phyloP scores from a whole-genome alignment of 2,113 vertebrate genomes.

The Lipotes vexillifer region DNA sequence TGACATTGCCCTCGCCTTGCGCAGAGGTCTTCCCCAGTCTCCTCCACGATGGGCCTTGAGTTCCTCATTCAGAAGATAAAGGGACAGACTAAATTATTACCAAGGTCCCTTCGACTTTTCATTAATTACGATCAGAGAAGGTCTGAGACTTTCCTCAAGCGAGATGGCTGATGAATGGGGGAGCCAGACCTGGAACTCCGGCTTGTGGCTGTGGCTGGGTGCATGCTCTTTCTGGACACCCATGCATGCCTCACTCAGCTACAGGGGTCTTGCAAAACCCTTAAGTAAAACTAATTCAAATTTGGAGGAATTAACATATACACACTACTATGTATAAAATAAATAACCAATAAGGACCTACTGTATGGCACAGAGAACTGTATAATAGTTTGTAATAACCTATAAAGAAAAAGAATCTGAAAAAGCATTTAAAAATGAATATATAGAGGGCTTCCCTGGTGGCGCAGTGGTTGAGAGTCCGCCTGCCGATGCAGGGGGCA shows the following conservation, averaged over 20 bases:
- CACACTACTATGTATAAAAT: too few relatives aligned
- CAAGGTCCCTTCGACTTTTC: neutral
- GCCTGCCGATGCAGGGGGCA: too few relatives aligned
- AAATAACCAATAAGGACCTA: too few relatives aligned
- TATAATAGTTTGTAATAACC: too few relatives aligned
- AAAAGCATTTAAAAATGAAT: too few relatives aligned
- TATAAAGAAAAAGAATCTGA: too few relatives aligned
- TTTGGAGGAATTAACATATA: too few relatives aligned
- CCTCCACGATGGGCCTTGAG: neutral
- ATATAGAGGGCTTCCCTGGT: too few relatives aligned
- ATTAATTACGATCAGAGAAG: neutral
- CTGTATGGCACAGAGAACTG: too few relatives aligned
- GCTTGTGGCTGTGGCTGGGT: too few relatives aligned
- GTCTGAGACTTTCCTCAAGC: neutral
- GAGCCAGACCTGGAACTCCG: accelerated
- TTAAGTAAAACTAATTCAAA: neutral
- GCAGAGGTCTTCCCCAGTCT: neutral
- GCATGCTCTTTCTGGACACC: accelerated
- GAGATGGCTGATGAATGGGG: accelerated
- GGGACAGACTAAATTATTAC: too few relatives aligned
- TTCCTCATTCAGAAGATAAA: neutral
- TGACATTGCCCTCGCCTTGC: accelerated
- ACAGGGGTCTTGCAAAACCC: accelerated
- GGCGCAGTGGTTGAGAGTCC: too few relatives aligned
- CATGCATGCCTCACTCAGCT: accelerated